These are phyloP conservation scores for Merodon equestris DNA, from an alignment of 2,888 invertebrate genomes.

Conservation along the genomic window DNA sequence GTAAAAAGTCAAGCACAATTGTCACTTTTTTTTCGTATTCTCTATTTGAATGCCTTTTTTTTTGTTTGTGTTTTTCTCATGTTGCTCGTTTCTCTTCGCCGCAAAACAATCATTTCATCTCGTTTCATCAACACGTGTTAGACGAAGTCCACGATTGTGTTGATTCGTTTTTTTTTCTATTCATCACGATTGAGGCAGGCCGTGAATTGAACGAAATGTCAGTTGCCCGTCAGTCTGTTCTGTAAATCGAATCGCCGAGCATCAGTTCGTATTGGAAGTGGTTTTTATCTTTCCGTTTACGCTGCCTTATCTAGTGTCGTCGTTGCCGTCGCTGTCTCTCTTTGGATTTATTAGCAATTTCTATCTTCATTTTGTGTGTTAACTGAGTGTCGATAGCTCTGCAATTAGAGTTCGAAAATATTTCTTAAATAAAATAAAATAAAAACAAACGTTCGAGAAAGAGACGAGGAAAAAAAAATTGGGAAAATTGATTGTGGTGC, in stretches of 20 bases:
- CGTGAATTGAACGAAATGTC: slow-evolving; percentile 27
- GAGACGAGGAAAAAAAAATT: slow-evolving; percentile 29
- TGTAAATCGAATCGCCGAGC: slow-evolving; percentile 51
- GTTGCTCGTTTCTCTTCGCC: slow-evolving; percentile 39
- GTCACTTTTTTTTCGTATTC: neutral
- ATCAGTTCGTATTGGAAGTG: slow-evolving; percentile 3
- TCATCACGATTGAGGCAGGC: slow-evolving; percentile 63
- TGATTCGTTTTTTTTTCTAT: slow-evolving; percentile 38
- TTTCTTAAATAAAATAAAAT: slow-evolving; percentile 4
- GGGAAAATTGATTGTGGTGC: slow-evolving; percentile 32
- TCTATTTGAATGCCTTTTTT: too few species aligned
- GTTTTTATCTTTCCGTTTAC: slow-evolving; percentile 20
- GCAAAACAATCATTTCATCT: slow-evolving; percentile 26
- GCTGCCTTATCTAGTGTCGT: slow-evolving; percentile 14
- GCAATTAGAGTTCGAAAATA: too few species aligned
- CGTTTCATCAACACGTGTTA: neutral
- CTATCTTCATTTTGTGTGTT: neutral
- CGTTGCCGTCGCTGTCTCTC: slow-evolving; percentile 33
- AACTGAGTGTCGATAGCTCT: slow-evolving; percentile 10
- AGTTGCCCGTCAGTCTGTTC: slow-evolving; percentile 49
- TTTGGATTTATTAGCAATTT: slow-evolving; percentile 14
- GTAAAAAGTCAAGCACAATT: slow-evolving; percentile 34
- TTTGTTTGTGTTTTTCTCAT: neutral
- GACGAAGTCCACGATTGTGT: slow-evolving; percentile 17
- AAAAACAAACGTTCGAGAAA: neutral